Evolutionary conservation across 2,797 vertebrate genomes (phyloP).

Genomic region (Phalloptychus januarius): DNA sequence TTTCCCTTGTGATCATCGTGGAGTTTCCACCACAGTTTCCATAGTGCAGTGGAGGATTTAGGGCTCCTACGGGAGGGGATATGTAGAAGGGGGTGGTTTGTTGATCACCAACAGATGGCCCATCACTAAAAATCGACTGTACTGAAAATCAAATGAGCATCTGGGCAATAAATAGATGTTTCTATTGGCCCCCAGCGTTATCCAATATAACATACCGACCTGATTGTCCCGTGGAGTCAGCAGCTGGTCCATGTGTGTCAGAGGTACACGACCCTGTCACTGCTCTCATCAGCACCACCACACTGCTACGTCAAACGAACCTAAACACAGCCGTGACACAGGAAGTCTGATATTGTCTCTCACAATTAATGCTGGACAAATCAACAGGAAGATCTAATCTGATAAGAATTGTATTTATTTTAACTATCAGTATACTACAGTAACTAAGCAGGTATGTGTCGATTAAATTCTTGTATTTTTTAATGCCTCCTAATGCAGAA

Average conservation of each 20-base stretch:
- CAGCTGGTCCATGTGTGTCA: conserved; percentile 47
- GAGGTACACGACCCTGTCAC: conserved; percentile 57
- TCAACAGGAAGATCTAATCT: neutral
- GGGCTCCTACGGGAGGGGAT: conserved; percentile 1
- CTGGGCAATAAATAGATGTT: conserved; percentile 7
- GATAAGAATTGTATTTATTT: neutral
- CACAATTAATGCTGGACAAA: neutral
- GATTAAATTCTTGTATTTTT: neutral
- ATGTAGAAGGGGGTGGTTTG: neutral
- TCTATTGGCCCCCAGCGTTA: conserved; percentile 36
- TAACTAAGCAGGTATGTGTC: neutral
- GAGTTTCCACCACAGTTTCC: conserved; percentile 31
- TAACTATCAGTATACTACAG: too few species aligned
- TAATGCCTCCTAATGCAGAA: neutral
- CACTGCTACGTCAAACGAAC: conserved; percentile 42
- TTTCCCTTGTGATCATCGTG: conserved; percentile 4
- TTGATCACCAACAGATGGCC: conserved; percentile 54
- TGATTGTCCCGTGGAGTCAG: conserved; percentile 16
- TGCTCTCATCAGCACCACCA: conserved; percentile 72
- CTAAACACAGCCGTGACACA: conserved; percentile 6
- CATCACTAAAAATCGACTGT: conserved; percentile 15
- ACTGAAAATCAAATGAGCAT: conserved; percentile 33
- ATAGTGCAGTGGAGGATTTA: conserved; percentile 5
- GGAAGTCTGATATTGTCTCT: conserved; percentile 32
- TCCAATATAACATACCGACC: conserved; percentile 24